A percentile compares a stretch with the other conserved stretches of the same genome.
These are phyloP conservation scores for Lasioglossum zephyrum DNA, from an alignment of 2,888 invertebrate species.

Conservation along the genomic window DNA sequence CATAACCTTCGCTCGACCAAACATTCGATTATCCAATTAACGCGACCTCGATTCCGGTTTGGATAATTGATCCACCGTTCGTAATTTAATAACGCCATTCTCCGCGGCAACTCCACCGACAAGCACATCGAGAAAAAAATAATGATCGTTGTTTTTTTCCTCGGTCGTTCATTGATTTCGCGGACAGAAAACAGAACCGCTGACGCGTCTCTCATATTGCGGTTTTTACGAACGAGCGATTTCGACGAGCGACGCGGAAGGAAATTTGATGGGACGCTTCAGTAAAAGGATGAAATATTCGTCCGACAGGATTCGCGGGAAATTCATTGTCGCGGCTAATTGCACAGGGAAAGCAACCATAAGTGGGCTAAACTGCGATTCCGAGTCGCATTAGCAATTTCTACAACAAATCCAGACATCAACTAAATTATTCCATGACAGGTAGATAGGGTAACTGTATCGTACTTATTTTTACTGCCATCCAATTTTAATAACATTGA, in stretches of 20 bases:
- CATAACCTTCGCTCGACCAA: neutral
- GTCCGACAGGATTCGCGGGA: neutral
- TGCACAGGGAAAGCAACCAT: neutral
- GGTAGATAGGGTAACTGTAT: too few relatives aligned
- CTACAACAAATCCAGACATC: too few relatives aligned
- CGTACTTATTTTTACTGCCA: too few relatives aligned
- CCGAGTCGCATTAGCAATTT: too few relatives aligned
- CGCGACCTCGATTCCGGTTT: neutral
- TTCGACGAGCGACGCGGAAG: neutral
- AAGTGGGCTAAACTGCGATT: neutral
- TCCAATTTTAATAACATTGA: neutral
- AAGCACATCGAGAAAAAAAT: neutral
- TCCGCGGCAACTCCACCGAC: neutral
- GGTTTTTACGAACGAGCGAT: neutral
- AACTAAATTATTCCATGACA: too few relatives aligned
- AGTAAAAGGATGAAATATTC: neutral
- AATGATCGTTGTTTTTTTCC: neutral
- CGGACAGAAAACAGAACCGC: neutral
- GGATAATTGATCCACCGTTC: neutral
- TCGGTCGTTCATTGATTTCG: neutral
- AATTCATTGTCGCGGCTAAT: neutral
- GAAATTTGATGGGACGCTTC: neutral
- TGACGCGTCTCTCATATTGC: neutral
- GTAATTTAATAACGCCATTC: neutral
- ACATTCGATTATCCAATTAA: conserved; percentile 22